Percentiles rank a stretch among this genome's conserved stretches.
Conservation (phyloP, 2,888 invertebrate genomes). For the Chrysomela aeneicollis region DNA sequence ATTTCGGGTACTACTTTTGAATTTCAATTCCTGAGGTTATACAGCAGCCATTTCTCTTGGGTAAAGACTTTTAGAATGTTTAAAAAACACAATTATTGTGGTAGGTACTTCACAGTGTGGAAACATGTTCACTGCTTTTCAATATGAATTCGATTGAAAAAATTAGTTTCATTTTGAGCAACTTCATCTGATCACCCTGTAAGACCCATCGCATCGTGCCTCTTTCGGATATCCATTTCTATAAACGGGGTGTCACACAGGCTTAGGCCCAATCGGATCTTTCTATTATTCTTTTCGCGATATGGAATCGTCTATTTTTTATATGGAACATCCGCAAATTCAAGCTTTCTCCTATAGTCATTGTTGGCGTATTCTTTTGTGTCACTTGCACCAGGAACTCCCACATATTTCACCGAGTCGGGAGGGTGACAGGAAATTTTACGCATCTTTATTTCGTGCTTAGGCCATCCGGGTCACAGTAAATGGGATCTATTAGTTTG, state of each 20-base stretch:
- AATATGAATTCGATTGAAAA: no score
- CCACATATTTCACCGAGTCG: slow-evolving; percentile 44
- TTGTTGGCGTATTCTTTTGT: slow-evolving; percentile 37
- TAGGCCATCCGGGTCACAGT: slow-evolving; percentile 39
- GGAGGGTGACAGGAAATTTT: slow-evolving; percentile 45
- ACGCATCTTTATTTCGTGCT: slow-evolving; percentile 44
- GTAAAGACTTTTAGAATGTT: no score
- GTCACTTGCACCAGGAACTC: slow-evolving; percentile 38
- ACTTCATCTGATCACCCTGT: slow-evolving; percentile 15
- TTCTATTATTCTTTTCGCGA: slow-evolving; percentile 31
- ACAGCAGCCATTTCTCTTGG: no score
- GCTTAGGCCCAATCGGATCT: slow-evolving; percentile 32
- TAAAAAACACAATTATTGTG: no score
- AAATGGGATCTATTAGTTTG: slow-evolving; percentile 24
- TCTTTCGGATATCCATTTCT: slow-evolving; percentile 28
- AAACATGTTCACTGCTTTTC: no score
- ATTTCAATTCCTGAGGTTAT: no score
- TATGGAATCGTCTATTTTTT: slow-evolving; percentile 25
- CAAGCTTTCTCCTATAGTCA: slow-evolving; percentile 34
- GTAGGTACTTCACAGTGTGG: no score
- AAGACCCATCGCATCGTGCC: slow-evolving; percentile 23
- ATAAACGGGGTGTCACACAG: slow-evolving; percentile 35
- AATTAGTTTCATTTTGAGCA: no score
- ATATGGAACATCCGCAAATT: slow-evolving; percentile 33
- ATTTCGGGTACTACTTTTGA: no score